phyloP scores from a whole-genome alignment of 1,140 invertebrate genomes.

The Trypoxylus dichotomus region DNA sequence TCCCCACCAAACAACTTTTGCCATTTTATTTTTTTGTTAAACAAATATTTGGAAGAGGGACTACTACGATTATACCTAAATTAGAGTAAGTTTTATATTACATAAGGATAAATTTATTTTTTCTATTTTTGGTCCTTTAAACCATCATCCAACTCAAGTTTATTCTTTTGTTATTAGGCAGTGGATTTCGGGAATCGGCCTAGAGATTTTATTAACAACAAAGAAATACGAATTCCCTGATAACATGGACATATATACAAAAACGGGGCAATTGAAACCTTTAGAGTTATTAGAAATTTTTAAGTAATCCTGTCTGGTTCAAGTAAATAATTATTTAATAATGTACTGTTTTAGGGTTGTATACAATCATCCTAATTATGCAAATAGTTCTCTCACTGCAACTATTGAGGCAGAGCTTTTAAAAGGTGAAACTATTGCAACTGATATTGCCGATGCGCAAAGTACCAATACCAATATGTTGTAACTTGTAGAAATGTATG shows the following conservation, averaged over 20 bases:
- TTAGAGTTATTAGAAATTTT: constrained; percentile 44
- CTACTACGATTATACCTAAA: constrained; percentile 38
- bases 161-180: constrained; percentile 41
- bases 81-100: constrained; percentile 37
- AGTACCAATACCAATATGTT: neutral
- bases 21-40: constrained; percentile 44
- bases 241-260: constrained; percentile 46
- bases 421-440: constrained; percentile 46
- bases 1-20: constrained; percentile 37
- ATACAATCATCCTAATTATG: constrained; percentile 38
- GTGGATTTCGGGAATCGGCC: constrained; percentile 45
- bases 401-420: constrained; percentile 45
- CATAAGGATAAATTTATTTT: constrained; percentile 1
- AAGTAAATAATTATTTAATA: neutral
- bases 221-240: constrained; percentile 40
- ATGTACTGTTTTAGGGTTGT: constrained; percentile 44
- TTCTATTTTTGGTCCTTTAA: neutral
- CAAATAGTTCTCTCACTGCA: constrained; percentile 42
- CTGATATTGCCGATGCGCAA: constrained; percentile 34
- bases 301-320: constrained; percentile 38
- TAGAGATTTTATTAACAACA: constrained; percentile 40
- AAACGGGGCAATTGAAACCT: constrained; percentile 45
- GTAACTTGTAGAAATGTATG: neutral
- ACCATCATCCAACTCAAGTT: too few species aligned
- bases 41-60: constrained; percentile 41